Percentiles rank a stretch among this genome's conserved stretches.
phyloP scores from a whole-genome alignment of 2,797 vertebrate genomes.

The Acridotheres tristis region DNA sequence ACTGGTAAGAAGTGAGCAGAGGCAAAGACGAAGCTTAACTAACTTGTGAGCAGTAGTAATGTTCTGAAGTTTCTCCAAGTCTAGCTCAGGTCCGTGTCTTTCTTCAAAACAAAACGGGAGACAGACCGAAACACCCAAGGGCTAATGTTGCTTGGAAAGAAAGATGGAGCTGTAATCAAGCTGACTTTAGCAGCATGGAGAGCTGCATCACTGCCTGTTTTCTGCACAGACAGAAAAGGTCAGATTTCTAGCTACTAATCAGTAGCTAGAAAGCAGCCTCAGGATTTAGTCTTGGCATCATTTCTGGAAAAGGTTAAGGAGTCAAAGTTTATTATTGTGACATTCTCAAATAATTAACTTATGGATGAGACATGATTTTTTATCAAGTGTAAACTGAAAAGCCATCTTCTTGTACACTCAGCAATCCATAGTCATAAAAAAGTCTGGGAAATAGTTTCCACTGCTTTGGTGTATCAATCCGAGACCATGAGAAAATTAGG shows the following conservation, averaged over 20 bases:
- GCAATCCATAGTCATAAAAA: not conserved
- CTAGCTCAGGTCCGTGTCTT: not conserved
- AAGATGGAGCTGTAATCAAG: conserved; percentile 23
- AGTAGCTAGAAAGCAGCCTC: conserved; percentile 49
- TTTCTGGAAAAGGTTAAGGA: conserved; percentile 60
- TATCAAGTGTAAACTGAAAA: conserved; percentile 33
- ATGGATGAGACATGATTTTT: not conserved
- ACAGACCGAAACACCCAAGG: not conserved
- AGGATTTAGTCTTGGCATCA: conserved; percentile 56
- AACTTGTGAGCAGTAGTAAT: not conserved
- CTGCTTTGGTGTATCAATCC: not conserved
- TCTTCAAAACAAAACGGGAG: not conserved
- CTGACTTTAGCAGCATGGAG: conserved; percentile 29
- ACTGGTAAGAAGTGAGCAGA: not conserved
- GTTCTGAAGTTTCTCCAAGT: not conserved
- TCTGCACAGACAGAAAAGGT: conserved; percentile 51
- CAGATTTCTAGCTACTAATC: conserved; percentile 59
- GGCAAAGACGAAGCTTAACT: not conserved
- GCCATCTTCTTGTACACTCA: not conserved
- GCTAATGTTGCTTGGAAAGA: not conserved
- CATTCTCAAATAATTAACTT: conserved; percentile 59
- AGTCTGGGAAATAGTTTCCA: not conserved
- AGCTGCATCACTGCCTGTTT: not conserved
- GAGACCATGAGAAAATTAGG: not conserved
- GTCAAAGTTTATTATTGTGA: conserved; percentile 62